phyloP scores from a whole-genome alignment of 1,140 invertebrate species.

The Drosophila kepulauana region DNA sequence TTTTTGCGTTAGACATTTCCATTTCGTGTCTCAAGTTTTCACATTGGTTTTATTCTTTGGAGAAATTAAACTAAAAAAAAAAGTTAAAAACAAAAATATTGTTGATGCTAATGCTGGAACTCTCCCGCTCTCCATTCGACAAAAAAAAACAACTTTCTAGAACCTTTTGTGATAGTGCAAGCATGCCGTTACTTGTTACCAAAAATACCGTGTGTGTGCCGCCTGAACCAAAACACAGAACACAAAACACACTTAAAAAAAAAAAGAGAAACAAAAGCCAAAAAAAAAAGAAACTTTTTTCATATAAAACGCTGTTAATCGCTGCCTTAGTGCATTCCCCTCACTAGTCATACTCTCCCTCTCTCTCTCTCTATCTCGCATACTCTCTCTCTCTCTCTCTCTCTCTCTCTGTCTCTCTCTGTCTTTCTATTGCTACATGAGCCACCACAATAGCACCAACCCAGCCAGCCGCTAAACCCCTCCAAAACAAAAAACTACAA shows the following conservation, averaged over 20 bases:
- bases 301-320: background rate
- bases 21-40: constrained; percentile 37
- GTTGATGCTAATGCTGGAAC: background rate
- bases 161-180: constrained; percentile 20
- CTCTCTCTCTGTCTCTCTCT: background rate
- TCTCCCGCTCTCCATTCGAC: constrained; percentile 18
- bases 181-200: constrained; percentile 39
- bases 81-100: constrained; percentile 3
- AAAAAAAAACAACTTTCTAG: background rate
- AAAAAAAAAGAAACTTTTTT: constrained; percentile 11
- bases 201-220: constrained; percentile 16
- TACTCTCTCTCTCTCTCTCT: constrained; percentile 4
- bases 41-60: constrained; percentile 21
- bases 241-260: background rate
- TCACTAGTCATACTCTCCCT: constrained; percentile 1
- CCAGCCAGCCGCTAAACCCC: background rate
- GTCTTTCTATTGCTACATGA: constrained; percentile 9
- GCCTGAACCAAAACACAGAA: constrained; percentile 10
- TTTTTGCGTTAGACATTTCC: constrained; percentile 26
- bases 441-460: background rate
- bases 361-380: constrained; percentile 16
- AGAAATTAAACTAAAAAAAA: constrained; percentile 16
- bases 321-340: constrained; percentile 1
- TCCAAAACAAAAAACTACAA: background rate
- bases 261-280: background rate